Base-by-base conservation (phyloP, 2,113 vertebrate species). In the Cynocephalus volans region DNA sequence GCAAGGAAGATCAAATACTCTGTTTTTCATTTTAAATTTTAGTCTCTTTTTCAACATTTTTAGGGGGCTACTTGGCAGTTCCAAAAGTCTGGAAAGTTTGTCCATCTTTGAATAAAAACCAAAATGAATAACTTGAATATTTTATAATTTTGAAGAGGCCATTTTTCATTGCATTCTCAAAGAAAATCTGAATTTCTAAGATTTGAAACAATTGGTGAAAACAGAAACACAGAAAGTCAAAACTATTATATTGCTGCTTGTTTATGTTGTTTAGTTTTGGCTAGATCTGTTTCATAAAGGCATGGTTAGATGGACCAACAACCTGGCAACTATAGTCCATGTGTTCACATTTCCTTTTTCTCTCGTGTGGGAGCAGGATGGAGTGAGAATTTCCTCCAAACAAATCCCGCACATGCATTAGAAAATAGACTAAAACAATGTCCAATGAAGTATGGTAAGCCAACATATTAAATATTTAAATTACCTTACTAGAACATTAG, bases 161-260 rank as follows among this genome's bases (percentile, higher is more conserved):
- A 60, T 67, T 92, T 92, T 88, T 79, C 56, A 72, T 54, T 91
- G 23, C 24, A 5, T 52, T 48, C 33, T 65, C 76, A 81, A 81
- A 88, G 83, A 80, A 88, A 84, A 50, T 33, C 41, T 85, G 41
- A 88, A 79, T 80, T 64, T 91, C 64, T 52, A 69, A 75, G 52
- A 85, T 75, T 31, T 24, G n/a, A 60, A 67, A 79, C 3, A 24
- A n/a, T 9, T 52, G 36, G 9, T n/a, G 23, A 48, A 52, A 69
- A 87, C 8, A 18, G 72, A 4, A 48, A 28, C 8, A 48, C 5
- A 75, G 33, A 80, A 85, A 23, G 54, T 65, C 24, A 65, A 75
- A 62, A 54, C n/a, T 28, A 28, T 54, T 79, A 19, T 36, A 19
- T 50, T 64, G 18, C 15, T 31, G 23, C 52, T n/a, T 88, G 70